Percentiles rank a stretch among this genome's conserved stretches.
Conservation (phyloP, 2,797 vertebrate species). For the Centroberyx gerrardi region DNA sequence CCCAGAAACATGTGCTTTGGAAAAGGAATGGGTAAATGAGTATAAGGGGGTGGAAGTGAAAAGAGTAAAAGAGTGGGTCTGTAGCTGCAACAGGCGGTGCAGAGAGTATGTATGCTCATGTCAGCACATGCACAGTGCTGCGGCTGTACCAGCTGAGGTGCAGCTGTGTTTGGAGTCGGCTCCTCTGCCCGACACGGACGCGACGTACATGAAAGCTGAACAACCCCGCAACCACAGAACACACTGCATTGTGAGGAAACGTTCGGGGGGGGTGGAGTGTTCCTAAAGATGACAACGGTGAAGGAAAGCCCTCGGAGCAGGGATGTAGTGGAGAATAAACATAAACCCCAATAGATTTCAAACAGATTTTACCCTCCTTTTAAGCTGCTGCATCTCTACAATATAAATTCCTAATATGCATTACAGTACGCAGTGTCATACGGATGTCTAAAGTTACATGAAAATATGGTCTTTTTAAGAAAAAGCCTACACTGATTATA, state of each 20-base stretch:
- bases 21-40: not conserved
- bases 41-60: conserved; percentile 55
- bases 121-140: conserved; percentile 78
- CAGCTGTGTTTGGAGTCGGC: conserved; percentile 86
- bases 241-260: not conserved
- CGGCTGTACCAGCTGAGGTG: conserved; percentile 77
- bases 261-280: not conserved
- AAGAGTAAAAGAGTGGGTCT: conserved; percentile 52
- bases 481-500: conserved; percentile 7
- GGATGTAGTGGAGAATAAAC: not conserved
- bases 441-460: not conserved
- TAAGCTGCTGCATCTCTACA: conserved; percentile 16
- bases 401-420: conserved; percentile 19
- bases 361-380: not conserved
- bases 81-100: conserved; percentile 62
- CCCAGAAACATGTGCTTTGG: not conserved
- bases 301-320: not conserved
- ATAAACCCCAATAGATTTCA: not conserved
- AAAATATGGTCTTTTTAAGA: conserved; percentile 8
- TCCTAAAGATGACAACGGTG: not conserved
- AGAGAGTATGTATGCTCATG: conserved; percentile 74
- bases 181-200: conserved; percentile 56
- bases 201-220: conserved; percentile 64
- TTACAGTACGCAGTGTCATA: not conserved
- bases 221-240: conserved; percentile 22